A percentile compares a stretch with the other conserved stretches of the same genome.
Conservation (phyloP, 2,888 invertebrate species). For the Calameuta idolon region DNA sequence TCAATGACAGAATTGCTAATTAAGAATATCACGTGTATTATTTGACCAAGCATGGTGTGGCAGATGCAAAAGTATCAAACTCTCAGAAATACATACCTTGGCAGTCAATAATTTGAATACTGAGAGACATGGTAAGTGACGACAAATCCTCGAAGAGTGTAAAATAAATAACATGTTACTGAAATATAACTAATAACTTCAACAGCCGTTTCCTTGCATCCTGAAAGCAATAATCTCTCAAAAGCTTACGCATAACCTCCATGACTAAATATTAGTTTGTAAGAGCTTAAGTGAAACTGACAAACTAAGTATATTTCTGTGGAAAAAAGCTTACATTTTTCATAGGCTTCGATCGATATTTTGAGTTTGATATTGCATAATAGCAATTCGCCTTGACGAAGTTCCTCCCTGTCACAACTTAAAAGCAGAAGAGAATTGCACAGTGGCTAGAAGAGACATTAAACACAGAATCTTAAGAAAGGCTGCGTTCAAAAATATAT, state of each 20-base stretch:
- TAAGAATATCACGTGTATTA: conserved; percentile 7
- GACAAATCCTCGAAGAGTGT: conserved; percentile 43
- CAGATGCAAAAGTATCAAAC: neutral
- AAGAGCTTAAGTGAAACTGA: neutral
- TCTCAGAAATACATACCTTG: conserved; percentile 40
- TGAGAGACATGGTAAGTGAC: conserved; percentile 46
- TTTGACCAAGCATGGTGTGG: neutral
- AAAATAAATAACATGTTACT: conserved; percentile 57
- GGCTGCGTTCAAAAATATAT: neutral
- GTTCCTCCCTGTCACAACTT: neutral
- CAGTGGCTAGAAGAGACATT: neutral
- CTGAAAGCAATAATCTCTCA: conserved; percentile 25
- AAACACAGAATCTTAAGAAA: neutral
- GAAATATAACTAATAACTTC: conserved; percentile 21
- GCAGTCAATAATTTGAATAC: conserved; percentile 42
- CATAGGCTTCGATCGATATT: neutral
- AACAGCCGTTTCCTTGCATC: conserved; percentile 35
- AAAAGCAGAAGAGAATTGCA: neutral
- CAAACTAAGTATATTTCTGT: neutral
- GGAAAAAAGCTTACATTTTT: neutral
- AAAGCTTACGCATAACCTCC: neutral
- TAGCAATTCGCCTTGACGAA: neutral
- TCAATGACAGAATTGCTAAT: neutral
- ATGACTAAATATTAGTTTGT: neutral
- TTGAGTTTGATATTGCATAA: conserved; percentile 6